A percentile compares a stretch with the other conserved stretches of the same genome.
These are phyloP conservation scores for Cephalopholis sonnerati DNA, from an alignment of 2,113 vertebrate species.

Conservation along the genomic window DNA sequence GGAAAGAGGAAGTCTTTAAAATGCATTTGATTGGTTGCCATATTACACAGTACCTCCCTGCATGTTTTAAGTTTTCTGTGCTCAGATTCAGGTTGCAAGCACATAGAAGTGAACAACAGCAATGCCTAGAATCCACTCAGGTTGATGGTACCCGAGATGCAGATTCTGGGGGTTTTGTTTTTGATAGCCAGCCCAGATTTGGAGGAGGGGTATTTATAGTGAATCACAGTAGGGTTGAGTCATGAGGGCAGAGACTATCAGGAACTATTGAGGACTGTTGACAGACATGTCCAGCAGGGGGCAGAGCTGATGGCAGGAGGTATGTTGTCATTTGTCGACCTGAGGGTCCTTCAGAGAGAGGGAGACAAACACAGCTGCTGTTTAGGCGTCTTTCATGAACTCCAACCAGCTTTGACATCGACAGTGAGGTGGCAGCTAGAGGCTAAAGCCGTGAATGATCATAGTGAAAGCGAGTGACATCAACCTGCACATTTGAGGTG, in stretches of 20 bases:
- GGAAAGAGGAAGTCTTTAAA: background rate
- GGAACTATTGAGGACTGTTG: conserved; percentile 30
- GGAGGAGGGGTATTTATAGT: background rate
- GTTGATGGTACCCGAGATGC: too few relatives aligned
- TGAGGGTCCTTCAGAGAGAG: background rate
- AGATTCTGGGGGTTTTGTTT: background rate
- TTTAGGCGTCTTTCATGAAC: conserved; percentile 3
- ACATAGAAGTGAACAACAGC: background rate
- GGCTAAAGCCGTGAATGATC: background rate
- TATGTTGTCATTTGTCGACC: conserved; percentile 53
- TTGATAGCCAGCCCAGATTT: background rate
- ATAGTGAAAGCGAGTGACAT: too few relatives aligned
- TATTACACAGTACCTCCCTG: too few relatives aligned
- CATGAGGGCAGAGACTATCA: conserved; percentile 7
- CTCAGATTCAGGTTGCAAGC: background rate
- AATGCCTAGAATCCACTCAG: background rate
- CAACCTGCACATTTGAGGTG: background rate
- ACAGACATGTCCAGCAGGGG: conserved; percentile 46
- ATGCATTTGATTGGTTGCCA: background rate
- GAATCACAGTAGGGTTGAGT: background rate
- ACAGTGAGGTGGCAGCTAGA: background rate
- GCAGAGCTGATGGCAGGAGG: conserved; percentile 19
- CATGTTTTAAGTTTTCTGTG: background rate
- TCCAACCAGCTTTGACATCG: conserved; percentile 2
- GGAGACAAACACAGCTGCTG: conserved; percentile 53